These are phyloP conservation scores for Crenichthys baileyi DNA, from an alignment of 2,797 vertebrate species.

Conservation along the genomic window DNA sequence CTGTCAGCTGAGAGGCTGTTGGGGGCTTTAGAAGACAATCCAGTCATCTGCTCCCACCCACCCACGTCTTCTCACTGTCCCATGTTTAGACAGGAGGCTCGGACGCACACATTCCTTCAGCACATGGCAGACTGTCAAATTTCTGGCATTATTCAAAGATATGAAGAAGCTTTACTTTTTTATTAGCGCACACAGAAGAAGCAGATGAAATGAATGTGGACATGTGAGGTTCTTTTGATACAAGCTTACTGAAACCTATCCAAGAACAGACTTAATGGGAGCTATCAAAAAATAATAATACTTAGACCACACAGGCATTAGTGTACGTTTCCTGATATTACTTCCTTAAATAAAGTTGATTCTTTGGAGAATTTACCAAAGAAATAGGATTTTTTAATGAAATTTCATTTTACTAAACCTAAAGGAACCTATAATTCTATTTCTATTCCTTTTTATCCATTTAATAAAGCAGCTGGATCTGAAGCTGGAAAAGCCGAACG, in stretches of 20 bases:
- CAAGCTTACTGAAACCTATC: neutral
- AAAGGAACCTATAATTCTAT: neutral
- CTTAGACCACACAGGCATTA: neutral
- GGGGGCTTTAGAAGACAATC: conserved; percentile 44
- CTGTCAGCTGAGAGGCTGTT: conserved; percentile 65
- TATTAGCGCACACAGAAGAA: neutral
- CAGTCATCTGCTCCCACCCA: conserved; percentile 68
- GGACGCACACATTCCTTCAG: conserved; percentile 52
- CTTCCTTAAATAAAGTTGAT: too few relatives aligned
- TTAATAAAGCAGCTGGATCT: neutral
- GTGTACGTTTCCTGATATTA: too few relatives aligned
- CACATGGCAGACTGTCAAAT: conserved; percentile 64
- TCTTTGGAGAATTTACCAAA: neutral
- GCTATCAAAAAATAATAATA: neutral
- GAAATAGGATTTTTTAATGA: neutral
- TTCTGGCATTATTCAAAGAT: conserved; percentile 39
- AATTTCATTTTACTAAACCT: neutral
- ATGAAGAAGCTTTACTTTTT: conserved; percentile 6
- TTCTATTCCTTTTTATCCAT: neutral
- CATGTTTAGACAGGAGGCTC: conserved; percentile 25
- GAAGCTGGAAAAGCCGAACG: neutral
- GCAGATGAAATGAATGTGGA: neutral
- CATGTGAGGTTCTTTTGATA: neutral
- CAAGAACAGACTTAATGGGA: neutral
- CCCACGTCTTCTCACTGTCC: conserved; percentile 42